phyloP scores from a whole-genome alignment of 1,140 invertebrate genomes.

The Zeugodacus cucurbitae region DNA sequence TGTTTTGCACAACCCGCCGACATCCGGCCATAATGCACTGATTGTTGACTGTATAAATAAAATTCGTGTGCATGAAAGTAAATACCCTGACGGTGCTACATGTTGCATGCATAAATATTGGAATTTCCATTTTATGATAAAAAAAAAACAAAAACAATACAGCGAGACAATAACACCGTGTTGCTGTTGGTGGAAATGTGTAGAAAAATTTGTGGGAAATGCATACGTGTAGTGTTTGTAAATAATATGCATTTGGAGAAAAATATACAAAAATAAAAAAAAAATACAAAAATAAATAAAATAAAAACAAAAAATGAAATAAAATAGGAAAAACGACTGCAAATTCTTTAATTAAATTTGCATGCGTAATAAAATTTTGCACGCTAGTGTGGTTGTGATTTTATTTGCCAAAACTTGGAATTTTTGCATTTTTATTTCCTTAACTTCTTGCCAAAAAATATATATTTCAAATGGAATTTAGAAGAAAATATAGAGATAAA shows the following conservation, averaged over 20 bases:
- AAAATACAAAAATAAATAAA: not conserved
- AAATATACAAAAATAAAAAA: not conserved
- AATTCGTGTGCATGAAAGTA: not conserved
- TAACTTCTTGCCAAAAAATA: too few species aligned
- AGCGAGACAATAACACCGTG: not conserved
- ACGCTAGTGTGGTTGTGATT: not conserved
- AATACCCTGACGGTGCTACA: not conserved
- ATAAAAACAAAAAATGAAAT: not conserved
- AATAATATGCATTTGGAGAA: not conserved
- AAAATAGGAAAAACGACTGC: not conserved
- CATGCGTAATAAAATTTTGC: not conserved
- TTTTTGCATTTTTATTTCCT: too few species aligned
- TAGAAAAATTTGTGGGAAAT: not conserved
- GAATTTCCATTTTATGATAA: not conserved
- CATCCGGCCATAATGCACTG: constrained; percentile 12
- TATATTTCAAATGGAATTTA: too few species aligned
- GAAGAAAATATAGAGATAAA: too few species aligned
- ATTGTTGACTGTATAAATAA: constrained; percentile 22
- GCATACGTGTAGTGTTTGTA: not conserved
- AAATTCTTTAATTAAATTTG: constrained; percentile 10
- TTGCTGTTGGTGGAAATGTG: not conserved
- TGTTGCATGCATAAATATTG: not conserved
- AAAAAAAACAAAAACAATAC: too few species aligned
- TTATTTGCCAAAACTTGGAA: not conserved
- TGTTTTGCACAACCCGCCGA: not conserved